Conservation (phyloP, 1,140 invertebrate species). For the Lordiphosa collinella region DNA sequence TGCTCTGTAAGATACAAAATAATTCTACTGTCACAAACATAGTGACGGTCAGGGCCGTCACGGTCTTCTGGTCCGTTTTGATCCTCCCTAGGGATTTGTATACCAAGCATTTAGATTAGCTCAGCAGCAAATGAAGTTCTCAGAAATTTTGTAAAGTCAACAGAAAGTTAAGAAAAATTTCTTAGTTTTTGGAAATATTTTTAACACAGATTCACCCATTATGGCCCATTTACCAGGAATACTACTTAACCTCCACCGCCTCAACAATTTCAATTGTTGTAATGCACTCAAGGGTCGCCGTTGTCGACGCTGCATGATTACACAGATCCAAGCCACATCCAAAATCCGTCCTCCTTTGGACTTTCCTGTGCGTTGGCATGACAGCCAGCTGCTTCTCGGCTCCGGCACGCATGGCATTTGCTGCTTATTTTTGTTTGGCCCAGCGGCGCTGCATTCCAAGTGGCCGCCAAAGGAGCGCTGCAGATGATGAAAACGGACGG, state of each 20-base stretch:
- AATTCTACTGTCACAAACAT: no score
- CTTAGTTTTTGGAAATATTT: no score
- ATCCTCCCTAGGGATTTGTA: no score
- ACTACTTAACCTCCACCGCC: not conserved
- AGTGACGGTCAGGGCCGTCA: no score
- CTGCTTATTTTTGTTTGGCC: conserved; percentile 61
- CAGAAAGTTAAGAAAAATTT: no score
- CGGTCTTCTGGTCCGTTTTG: no score
- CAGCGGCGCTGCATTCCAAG: conserved; percentile 48
- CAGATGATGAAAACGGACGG: conserved; percentile 2
- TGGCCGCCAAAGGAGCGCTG: not conserved
- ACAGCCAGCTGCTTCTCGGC: conserved; percentile 20
- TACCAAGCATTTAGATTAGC: no score
- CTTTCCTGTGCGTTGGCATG: conserved; percentile 35
- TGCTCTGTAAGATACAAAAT: no score
- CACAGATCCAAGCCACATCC: conserved; percentile 5
- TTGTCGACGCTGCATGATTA: conserved; percentile 58
- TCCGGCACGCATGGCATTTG: conserved; percentile 38
- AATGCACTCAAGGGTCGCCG: conserved; percentile 63
- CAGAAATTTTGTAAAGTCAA: no score
- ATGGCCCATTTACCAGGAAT: no score
- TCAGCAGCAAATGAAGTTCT: no score
- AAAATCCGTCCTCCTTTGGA: not conserved
- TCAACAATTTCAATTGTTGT: conserved; percentile 69
- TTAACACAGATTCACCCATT: no score